phyloP scores from a whole-genome alignment of 2,113 vertebrate species.

The Chionodraco myersi region DNA sequence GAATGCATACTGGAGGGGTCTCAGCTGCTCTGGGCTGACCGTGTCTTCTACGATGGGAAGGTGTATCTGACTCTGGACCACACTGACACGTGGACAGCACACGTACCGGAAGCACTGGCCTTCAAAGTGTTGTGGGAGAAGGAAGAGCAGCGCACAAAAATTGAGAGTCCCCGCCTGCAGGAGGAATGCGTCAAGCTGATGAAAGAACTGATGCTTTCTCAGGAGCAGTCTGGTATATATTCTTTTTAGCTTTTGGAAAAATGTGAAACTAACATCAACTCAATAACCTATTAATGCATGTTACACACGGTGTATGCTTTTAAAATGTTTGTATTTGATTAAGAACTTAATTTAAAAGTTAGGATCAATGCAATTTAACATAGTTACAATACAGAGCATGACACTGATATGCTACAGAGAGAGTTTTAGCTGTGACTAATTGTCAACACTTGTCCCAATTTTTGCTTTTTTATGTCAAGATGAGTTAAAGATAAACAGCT shows the following conservation, averaged over 20 bases:
- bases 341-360: too few relatives aligned
- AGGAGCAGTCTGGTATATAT: constrained; percentile 48
- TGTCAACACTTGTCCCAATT: too few relatives aligned
- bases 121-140: constrained; percentile 58
- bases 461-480: too few relatives aligned
- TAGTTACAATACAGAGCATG: too few relatives aligned
- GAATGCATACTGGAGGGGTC: constrained; percentile 71
- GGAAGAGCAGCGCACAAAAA: constrained; percentile 23
- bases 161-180: constrained; percentile 47
- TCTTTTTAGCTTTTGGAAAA: not conserved
- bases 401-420: too few relatives aligned
- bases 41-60: constrained; percentile 56
- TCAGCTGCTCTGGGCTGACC: constrained; percentile 61
- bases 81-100: constrained; percentile 55
- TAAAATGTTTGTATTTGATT: not conserved
- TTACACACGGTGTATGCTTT: not conserved
- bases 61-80: constrained; percentile 63
- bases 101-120: constrained; percentile 35
- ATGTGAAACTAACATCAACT: not conserved
- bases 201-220: constrained; percentile 56
- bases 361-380: too few relatives aligned
- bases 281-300: not conserved
- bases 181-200: constrained; percentile 64
- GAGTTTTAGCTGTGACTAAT: too few relatives aligned
- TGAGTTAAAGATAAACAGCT: too few relatives aligned